A percentile compares a stretch with the other conserved stretches of the same genome.
Evolutionary conservation across 2,888 invertebrate genomes (phyloP).

Genomic region (Lepidochrysops patricia): DNA sequence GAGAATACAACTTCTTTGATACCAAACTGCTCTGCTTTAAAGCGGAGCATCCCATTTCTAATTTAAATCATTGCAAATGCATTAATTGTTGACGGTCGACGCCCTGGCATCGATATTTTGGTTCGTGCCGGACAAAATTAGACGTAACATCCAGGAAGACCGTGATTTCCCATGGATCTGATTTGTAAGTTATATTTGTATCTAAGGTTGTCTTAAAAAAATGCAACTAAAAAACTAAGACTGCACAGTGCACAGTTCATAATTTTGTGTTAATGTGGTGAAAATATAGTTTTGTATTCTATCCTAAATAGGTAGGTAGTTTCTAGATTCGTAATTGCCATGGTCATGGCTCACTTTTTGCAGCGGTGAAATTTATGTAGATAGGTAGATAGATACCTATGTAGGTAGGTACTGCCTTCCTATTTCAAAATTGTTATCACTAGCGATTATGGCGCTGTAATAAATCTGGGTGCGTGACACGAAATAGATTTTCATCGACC

Average conservation of each 20-base stretch:
- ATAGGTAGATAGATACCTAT: too few relatives aligned
- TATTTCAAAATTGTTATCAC: not conserved
- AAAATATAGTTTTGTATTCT: too few relatives aligned
- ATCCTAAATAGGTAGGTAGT: too few relatives aligned
- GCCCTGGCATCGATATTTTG: conserved; percentile 49
- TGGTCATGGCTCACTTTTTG: too few relatives aligned
- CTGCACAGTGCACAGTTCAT: too few relatives aligned
- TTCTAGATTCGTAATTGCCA: too few relatives aligned
- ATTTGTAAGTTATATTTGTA: too few relatives aligned
- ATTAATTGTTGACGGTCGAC: conserved; percentile 41
- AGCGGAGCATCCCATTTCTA: not conserved
- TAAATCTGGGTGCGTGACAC: conserved; percentile 62
- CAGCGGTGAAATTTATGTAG: too few relatives aligned
- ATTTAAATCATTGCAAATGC: conserved; percentile 3
- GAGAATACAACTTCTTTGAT: not conserved
- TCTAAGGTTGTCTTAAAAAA: too few relatives aligned
- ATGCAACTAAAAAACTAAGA: too few relatives aligned
- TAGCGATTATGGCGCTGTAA: conserved; percentile 32
- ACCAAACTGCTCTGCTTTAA: not conserved
- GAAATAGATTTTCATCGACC: conserved; percentile 62
- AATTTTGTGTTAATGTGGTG: too few relatives aligned
- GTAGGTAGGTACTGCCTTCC: too few relatives aligned
- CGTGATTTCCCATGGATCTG: not conserved
- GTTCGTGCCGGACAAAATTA: conserved; percentile 44
- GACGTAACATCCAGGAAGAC: conserved; percentile 23